These are phyloP conservation scores for Patella depressa DNA, from an alignment of 2,888 invertebrate genomes.

Conservation along the genomic window DNA sequence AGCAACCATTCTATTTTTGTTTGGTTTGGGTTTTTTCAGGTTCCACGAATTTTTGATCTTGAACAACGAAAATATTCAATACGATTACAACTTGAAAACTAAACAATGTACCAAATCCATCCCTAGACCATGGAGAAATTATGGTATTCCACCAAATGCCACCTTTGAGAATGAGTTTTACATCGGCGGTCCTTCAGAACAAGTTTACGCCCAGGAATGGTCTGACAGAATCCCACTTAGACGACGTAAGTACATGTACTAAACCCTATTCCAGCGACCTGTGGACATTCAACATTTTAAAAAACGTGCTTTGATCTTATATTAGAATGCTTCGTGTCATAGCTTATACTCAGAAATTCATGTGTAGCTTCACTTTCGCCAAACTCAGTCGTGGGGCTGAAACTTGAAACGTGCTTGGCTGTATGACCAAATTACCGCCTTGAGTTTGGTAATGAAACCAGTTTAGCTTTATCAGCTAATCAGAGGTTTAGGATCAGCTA, in stretches of 20 bases:
- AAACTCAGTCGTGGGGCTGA: too few relatives aligned
- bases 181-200: constrained; percentile 47
- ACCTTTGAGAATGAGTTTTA: constrained; percentile 45
- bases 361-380: too few relatives aligned
- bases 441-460: too few relatives aligned
- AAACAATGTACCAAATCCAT: constrained; percentile 38
- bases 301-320: too few relatives aligned
- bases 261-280: background rate
- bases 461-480: too few relatives aligned
- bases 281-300: too few relatives aligned
- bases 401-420: too few relatives aligned
- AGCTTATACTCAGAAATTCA: too few relatives aligned
- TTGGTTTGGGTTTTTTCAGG: constrained; percentile 25
- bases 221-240: constrained; percentile 41
- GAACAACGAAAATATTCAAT: constrained; percentile 39
- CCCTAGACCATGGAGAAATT: constrained; percentile 38
- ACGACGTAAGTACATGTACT: constrained; percentile 35
- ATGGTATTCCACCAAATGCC: constrained; percentile 43
- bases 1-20: too few relatives aligned
- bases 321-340: too few relatives aligned
- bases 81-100: constrained; percentile 41
- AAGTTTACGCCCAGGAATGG: constrained; percentile 43
- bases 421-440: too few relatives aligned
- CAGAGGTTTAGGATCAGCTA: too few relatives aligned
- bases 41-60: constrained; percentile 42